A percentile compares a stretch with the other conserved stretches of the same genome.
Conservation (phyloP, 2,888 invertebrate genomes). For the Dysmachus trigonus region DNA sequence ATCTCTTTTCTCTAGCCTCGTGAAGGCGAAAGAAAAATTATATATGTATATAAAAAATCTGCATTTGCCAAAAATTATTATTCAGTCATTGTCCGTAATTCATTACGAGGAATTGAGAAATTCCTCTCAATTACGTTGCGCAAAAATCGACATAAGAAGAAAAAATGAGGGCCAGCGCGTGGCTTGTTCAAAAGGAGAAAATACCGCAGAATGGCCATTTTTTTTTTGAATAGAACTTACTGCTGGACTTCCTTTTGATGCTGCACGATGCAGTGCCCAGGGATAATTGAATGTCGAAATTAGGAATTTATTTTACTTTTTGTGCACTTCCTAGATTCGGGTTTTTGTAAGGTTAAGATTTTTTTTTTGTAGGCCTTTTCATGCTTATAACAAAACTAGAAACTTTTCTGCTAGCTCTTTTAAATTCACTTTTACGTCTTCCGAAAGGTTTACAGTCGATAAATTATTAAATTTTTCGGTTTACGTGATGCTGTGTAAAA, state of each 20-base stretch:
- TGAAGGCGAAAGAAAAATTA: background rate
- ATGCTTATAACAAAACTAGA: background rate
- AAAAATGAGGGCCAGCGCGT: constrained; percentile 2
- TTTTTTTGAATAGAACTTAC: constrained; percentile 17
- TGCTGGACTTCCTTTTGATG: constrained; percentile 3
- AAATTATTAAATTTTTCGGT: background rate
- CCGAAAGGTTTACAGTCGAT: background rate
- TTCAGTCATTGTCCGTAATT: constrained; percentile 36
- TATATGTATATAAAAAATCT: no score
- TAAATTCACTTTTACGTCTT: background rate
- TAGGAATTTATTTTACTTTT: constrained; percentile 32
- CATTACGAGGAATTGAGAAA: constrained; percentile 33
- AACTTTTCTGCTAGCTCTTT: background rate
- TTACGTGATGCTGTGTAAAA: background rate
- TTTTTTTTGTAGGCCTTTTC: background rate
- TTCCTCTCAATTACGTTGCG: constrained; percentile 34
- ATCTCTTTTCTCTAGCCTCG: background rate
- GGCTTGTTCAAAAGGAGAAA: constrained; percentile 20
- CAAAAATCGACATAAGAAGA: constrained; percentile 38
- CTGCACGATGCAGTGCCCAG: background rate
- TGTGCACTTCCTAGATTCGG: background rate
- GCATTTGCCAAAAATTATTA: constrained; percentile 24
- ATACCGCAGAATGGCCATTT: constrained; percentile 32
- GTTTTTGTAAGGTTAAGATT: background rate
- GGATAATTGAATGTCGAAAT: constrained; percentile 14